phyloP scores from a whole-genome alignment of 2,888 invertebrate genomes.

The Hirtodrosophila alboralis region DNA sequence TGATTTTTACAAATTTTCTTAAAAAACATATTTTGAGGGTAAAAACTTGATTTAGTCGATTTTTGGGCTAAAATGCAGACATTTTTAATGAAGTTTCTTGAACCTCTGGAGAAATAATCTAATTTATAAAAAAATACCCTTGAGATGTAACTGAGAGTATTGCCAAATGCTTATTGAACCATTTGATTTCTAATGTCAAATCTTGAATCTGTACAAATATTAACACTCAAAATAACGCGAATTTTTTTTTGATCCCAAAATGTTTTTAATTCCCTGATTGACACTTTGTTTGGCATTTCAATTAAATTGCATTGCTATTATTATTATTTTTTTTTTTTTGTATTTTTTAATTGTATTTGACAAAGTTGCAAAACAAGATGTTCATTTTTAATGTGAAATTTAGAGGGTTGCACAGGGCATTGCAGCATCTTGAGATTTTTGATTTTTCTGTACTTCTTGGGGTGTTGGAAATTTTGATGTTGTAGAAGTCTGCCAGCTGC shows the following conservation, averaged over 20 bases:
- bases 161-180: slow-evolving; percentile 62
- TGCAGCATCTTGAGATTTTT: slow-evolving; percentile 48
- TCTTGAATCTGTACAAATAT: slow-evolving; percentile 33
- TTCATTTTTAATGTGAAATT: slow-evolving; percentile 38
- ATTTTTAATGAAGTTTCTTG: slow-evolving; percentile 57
- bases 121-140: slow-evolving; percentile 2
- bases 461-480: slow-evolving; percentile 8
- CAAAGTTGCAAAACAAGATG: slow-evolving; percentile 75
- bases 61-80: slow-evolving; percentile 46
- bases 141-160: slow-evolving; percentile 3
- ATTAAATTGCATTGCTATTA: slow-evolving; percentile 63
- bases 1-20: slow-evolving; percentile 51
- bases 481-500: slow-evolving; percentile 48
- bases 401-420: slow-evolving; percentile 47
- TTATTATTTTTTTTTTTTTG: slow-evolving; percentile 35
- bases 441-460: neutral
- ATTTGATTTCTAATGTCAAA: slow-evolving; percentile 55
- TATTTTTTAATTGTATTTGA: slow-evolving; percentile 69
- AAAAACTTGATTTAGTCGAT: slow-evolving; percentile 53
- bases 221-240: neutral
- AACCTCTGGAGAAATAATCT: slow-evolving; percentile 14
- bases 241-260: slow-evolving; percentile 17
- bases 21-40: slow-evolving; percentile 16
- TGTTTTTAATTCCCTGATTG: slow-evolving; percentile 56
- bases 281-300: slow-evolving; percentile 67